These are phyloP conservation scores for Candoia aspera DNA, from an alignment of 2,113 vertebrate genomes.

Conservation along the genomic window DNA sequence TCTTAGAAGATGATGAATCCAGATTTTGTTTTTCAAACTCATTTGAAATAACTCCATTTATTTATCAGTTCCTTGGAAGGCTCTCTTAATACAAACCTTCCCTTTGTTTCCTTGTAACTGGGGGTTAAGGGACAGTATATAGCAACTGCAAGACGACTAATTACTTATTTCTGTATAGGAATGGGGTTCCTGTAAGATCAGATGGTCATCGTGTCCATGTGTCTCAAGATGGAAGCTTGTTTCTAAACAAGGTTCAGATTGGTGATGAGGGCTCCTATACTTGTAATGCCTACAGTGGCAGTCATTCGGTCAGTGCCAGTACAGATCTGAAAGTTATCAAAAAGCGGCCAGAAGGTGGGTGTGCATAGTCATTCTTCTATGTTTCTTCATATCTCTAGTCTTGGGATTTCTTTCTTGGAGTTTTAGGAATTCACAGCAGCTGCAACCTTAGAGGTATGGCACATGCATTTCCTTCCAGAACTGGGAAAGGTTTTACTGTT, in stretches of 20 bases:
- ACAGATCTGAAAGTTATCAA: conserved; percentile 84
- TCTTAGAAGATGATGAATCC: background rate
- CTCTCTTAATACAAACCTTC: background rate
- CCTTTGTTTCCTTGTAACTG: background rate
- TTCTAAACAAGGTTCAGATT: conserved; percentile 77
- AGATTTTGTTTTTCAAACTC: background rate
- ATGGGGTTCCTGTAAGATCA: conserved; percentile 83
- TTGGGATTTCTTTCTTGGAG: background rate
- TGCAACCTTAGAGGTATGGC: background rate
- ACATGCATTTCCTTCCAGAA: background rate
- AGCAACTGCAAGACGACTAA: background rate
- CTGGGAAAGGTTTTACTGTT: background rate
- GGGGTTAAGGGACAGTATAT: background rate
- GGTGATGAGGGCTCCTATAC: conserved; percentile 90
- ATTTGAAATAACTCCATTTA: background rate
- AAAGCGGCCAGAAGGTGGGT: conserved; percentile 62
- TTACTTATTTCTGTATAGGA: conserved; percentile 69
- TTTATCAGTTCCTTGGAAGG: background rate
- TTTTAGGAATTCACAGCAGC: background rate
- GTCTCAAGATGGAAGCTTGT: conserved; percentile 84
- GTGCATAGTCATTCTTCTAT: background rate
- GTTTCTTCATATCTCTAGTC: background rate
- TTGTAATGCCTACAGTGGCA: conserved; percentile 89
- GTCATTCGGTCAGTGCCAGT: conserved; percentile 87
- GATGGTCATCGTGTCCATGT: conserved; percentile 78